These are phyloP conservation scores for Aplysina aerophoba DNA, from an alignment of 37 sponge, comb jelly and placozoan genomes.

Conservation along the genomic window DNA sequence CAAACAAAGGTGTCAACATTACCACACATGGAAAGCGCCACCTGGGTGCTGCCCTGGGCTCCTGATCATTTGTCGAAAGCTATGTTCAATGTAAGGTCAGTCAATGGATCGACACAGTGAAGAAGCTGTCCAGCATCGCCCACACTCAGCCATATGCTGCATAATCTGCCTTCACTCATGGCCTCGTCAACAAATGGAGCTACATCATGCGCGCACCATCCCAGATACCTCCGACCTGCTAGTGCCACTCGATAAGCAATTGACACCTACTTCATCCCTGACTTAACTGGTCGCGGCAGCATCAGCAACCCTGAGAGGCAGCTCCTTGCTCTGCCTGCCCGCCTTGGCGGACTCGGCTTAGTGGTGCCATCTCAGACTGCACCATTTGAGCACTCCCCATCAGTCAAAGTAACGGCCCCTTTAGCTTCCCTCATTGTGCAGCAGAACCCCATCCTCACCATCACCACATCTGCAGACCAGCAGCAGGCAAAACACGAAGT, in stretches of 20 bases:
- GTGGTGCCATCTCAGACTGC: too few relatives aligned
- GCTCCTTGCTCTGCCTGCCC: too few relatives aligned
- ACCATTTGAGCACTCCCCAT: too few relatives aligned
- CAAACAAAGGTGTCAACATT: constrained; percentile 1
- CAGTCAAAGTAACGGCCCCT: too few relatives aligned
- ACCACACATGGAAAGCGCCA: constrained; percentile 22
- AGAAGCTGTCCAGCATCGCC: constrained; percentile 2
- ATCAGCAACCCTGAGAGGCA: too few relatives aligned
- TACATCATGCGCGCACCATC: constrained; percentile 7
- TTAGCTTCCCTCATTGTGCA: too few relatives aligned
- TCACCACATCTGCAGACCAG: too few relatives aligned
- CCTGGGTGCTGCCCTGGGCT: constrained; percentile 28
- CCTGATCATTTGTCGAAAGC: background rate
- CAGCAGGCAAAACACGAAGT: too few relatives aligned
- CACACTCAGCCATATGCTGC: background rate
- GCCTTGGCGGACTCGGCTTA: too few relatives aligned
- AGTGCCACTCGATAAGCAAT: background rate
- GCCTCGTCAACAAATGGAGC: constrained; percentile 1
- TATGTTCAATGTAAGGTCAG: constrained; percentile 9
- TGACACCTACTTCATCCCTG: background rate
- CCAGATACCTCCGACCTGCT: constrained; percentile 22
- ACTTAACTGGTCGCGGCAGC: background rate
- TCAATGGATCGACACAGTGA: constrained; percentile 10
- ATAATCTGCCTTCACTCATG: background rate
- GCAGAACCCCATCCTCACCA: too few relatives aligned